These are phyloP conservation scores for Drosophila parabipectinata DNA, from an alignment of 1,140 invertebrate species.

Conservation along the genomic window DNA sequence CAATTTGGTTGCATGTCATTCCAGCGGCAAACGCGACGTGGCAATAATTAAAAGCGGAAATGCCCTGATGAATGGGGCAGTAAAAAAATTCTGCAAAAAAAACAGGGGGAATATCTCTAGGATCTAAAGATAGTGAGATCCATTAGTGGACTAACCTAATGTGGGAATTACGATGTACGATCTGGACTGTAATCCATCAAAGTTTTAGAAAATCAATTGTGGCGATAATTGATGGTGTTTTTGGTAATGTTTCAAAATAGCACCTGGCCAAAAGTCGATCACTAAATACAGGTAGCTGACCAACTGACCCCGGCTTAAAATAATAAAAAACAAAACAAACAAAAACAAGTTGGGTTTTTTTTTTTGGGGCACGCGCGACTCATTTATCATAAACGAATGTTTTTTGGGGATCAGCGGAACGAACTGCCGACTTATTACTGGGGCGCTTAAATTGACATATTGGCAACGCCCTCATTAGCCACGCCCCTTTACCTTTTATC, in stretches of 20 bases:
- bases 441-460: constrained; percentile 65
- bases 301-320: constrained; percentile 9
- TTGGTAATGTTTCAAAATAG: constrained; percentile 74
- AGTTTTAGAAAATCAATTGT: constrained; percentile 57
- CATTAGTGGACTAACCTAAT: neutral
- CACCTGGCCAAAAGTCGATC: constrained; percentile 61
- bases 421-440: constrained; percentile 17
- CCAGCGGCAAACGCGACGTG: constrained; percentile 57
- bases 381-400: constrained; percentile 57
- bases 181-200: constrained; percentile 15
- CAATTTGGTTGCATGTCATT: constrained; percentile 82
- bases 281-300: constrained; percentile 68
- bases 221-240: constrained; percentile 63
- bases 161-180: neutral
- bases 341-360: neutral
- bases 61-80: constrained; percentile 54
- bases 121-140: constrained; percentile 15
- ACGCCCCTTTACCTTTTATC: constrained; percentile 2
- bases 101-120: neutral
- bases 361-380: constrained; percentile 60
- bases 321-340: neutral
- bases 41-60: constrained; percentile 82
- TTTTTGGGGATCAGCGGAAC: constrained; percentile 30
- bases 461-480: constrained; percentile 70
- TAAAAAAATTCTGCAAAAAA: neutral